These are phyloP conservation scores for Tachycineta bicolor DNA, from an alignment of 2,113 vertebrate species.

Conservation along the genomic window DNA sequence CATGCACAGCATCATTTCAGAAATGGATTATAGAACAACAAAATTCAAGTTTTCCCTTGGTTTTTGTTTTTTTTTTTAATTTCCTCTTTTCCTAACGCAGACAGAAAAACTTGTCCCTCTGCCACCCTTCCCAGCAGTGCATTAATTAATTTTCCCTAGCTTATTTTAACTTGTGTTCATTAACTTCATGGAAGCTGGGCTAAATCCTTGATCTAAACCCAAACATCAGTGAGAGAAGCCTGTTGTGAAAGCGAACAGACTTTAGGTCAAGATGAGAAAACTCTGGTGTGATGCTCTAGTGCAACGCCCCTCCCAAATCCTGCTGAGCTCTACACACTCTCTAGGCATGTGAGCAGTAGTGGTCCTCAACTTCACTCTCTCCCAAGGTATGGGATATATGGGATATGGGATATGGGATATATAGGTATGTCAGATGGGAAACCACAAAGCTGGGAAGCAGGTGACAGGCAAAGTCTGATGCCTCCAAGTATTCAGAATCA, in stretches of 20 bases:
- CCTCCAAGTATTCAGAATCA: neutral
- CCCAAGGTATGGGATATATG: fast-evolving
- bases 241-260: fast-evolving
- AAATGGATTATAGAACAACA: fast-evolving
- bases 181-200: neutral
- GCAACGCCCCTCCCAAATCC: neutral
- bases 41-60: neutral
- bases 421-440: neutral
- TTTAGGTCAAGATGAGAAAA: neutral
- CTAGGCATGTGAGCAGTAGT: neutral
- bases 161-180: neutral
- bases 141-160: neutral
- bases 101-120: neutral
- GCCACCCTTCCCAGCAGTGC: fast-evolving
- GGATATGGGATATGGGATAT: too few species aligned
- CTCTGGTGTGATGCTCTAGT: fast-evolving
- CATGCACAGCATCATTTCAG: neutral
- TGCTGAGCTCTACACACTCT: neutral
- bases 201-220: neutral
- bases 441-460: fast-evolving
- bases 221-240: neutral
- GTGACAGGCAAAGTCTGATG: fast-evolving
- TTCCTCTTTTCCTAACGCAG: neutral
- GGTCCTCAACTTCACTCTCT: neutral
- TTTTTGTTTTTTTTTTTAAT: neutral